phyloP scores from a whole-genome alignment of 2,888 invertebrate genomes.

The Cinara cedri region DNA sequence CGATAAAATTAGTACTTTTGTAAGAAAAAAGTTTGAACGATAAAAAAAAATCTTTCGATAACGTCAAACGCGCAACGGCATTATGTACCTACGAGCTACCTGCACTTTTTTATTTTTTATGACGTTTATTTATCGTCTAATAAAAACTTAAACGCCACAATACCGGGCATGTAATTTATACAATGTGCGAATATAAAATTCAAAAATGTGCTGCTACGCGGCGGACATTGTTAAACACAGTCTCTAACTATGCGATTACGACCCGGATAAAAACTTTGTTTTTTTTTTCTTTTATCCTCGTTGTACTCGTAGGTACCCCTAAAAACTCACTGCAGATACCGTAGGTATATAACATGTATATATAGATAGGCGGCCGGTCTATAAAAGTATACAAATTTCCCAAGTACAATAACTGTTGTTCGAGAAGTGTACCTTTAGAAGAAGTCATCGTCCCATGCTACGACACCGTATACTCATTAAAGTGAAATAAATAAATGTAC shows the following conservation, averaged over 20 bases:
- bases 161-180: slow-evolving; percentile 28
- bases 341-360: too few species aligned
- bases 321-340: slow-evolving; percentile 22
- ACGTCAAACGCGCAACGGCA: not conserved
- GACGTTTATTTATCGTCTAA: slow-evolving; percentile 43
- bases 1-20: not conserved
- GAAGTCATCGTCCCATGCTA: too few species aligned
- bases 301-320: not conserved
- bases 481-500: slow-evolving; percentile 3
- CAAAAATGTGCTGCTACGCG: slow-evolving; percentile 15
- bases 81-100: not conserved
- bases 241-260: slow-evolving; percentile 48
- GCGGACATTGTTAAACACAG: slow-evolving; percentile 36
- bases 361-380: not conserved
- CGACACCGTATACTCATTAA: slow-evolving; percentile 21
- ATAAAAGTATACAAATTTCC: slow-evolving; percentile 40
- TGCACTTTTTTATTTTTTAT: slow-evolving; percentile 26
- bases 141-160: slow-evolving; percentile 45
- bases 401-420: slow-evolving; percentile 24
- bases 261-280: slow-evolving; percentile 25
- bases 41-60: slow-evolving; percentile 13
- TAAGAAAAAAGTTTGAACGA: slow-evolving; percentile 1
- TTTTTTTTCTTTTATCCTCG: not conserved
- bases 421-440: not conserved
- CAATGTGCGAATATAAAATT: slow-evolving; percentile 32